phyloP scores from a whole-genome alignment of 2,113 vertebrate species.

The Chionis minor region DNA sequence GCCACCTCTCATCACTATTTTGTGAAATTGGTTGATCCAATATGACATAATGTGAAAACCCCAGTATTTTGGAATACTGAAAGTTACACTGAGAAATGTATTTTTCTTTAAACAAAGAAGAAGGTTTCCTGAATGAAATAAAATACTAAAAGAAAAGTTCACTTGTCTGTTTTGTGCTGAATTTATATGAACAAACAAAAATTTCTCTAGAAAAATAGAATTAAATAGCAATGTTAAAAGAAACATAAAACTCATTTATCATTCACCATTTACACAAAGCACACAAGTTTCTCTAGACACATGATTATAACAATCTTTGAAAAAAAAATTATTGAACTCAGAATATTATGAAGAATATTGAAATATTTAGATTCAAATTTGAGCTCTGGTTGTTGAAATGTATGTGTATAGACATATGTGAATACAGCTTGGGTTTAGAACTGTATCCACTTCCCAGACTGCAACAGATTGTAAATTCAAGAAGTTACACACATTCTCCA shows the following conservation, averaged over 20 bases:
- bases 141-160: background rate
- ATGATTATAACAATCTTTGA: background rate
- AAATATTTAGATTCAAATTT: background rate
- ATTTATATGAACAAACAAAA: background rate
- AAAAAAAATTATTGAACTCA: background rate
- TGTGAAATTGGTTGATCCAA: background rate
- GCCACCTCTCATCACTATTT: background rate
- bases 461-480: background rate
- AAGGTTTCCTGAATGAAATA: background rate
- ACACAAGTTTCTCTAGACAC: background rate
- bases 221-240: background rate
- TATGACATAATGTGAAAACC: background rate
- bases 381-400: background rate
- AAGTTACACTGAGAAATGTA: background rate
- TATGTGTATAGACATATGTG: background rate
- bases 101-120: background rate
- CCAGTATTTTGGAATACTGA: background rate
- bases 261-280: background rate
- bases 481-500: background rate
- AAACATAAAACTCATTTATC: background rate
- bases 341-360: background rate
- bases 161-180: background rate
- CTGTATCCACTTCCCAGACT: background rate
- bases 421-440: background rate
- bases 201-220: background rate